Evolutionary conservation across 92 coral and sea anemone species (phyloP).

Genomic region (Metridium senile): DNA sequence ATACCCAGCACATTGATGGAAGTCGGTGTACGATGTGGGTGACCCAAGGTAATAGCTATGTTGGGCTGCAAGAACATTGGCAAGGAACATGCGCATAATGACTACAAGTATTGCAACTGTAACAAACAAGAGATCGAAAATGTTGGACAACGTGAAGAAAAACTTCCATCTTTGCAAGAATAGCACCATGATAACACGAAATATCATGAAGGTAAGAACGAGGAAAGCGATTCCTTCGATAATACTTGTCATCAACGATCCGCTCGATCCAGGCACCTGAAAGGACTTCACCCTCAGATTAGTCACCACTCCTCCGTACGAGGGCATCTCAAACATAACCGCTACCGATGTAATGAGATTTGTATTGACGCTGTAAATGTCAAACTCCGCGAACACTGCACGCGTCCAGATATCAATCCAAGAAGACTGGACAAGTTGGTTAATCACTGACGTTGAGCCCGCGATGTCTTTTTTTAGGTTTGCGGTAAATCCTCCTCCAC

Average conservation of each 20-base stretch:
- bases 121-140: constrained; percentile 50
- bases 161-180: constrained; percentile 46
- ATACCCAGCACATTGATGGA: constrained; percentile 47
- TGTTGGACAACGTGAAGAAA: constrained; percentile 36
- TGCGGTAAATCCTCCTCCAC: constrained; percentile 63
- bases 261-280: constrained; percentile 32
- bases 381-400: constrained; percentile 55
- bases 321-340: constrained; percentile 53
- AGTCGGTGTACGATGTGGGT: constrained; percentile 51
- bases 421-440: constrained; percentile 14
- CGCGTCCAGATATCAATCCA: constrained; percentile 63
- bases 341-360: constrained; percentile 53
- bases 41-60: constrained; percentile 33
- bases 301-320: constrained; percentile 53
- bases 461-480: constrained; percentile 23
- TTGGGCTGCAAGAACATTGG: constrained; percentile 42
- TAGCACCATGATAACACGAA: constrained; percentile 36
- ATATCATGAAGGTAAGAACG: constrained; percentile 43
- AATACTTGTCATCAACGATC: constrained; percentile 22
- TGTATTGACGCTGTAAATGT: constrained; percentile 48
- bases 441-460: constrained; percentile 11
- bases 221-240: constrained; percentile 40
- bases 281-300: constrained; percentile 37
- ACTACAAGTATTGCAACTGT: constrained; percentile 40
- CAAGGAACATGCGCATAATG: constrained; percentile 33